A percentile compares a stretch with the other conserved stretches of the same genome.
Evolutionary conservation across 2,113 vertebrate genomes (phyloP).

Genomic region (Fregetta grallaria): DNA sequence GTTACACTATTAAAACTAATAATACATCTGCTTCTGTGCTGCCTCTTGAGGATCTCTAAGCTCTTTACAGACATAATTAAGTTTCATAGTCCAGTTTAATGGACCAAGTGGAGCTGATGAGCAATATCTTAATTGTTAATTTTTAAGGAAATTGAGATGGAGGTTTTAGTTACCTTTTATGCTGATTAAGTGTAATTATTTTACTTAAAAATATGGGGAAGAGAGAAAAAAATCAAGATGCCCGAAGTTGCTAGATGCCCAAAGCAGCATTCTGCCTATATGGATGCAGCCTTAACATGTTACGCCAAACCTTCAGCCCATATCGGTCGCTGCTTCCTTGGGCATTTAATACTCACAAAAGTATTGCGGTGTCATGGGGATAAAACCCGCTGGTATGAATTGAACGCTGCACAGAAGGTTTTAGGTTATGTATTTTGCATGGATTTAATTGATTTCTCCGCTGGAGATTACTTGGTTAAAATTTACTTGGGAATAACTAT

Average conservation of each 20-base stretch:
- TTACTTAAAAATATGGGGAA: neutral
- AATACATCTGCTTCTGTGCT: neutral
- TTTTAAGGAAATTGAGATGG: neutral
- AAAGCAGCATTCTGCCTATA: neutral
- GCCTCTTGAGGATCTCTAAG: neutral
- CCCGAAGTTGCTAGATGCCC: neutral
- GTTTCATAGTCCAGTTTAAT: neutral
- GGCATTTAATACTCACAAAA: too few relatives aligned
- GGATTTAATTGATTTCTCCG: neutral
- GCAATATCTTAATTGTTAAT: neutral
- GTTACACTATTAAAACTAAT: neutral
- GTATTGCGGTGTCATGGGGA: neutral
- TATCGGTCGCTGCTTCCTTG: too few relatives aligned
- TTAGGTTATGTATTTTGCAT: neutral
- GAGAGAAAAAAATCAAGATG: neutral
- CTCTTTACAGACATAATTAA: neutral
- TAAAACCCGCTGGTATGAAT: neutral
- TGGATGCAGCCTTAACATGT: fast-evolving
- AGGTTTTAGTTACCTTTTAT: neutral
- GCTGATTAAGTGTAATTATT: neutral
- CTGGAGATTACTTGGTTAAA: neutral
- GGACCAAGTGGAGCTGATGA: neutral
- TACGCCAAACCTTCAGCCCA: neutral
- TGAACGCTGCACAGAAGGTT: neutral
- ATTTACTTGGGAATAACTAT: neutral